Percentiles rank a stretch among this genome's conserved stretches.
Conservation (phyloP, 2,888 invertebrate genomes). For the Drosophila heteroneura region DNA sequence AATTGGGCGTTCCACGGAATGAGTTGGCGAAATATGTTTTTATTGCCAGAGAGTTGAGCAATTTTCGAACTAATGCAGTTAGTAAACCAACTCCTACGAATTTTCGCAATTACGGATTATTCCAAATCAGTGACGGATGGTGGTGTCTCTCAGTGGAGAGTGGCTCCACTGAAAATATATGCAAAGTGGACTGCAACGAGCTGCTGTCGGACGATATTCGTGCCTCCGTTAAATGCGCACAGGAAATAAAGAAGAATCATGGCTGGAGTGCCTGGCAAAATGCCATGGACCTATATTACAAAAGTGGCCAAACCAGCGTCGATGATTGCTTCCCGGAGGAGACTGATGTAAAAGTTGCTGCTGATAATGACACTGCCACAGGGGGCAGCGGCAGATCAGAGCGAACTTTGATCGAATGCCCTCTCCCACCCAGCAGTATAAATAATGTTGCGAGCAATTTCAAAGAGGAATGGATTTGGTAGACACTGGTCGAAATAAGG, state of each 20-base stretch:
- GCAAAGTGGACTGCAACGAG: neutral
- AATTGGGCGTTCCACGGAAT: neutral
- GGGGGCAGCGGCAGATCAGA: neutral
- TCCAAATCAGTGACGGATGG: slow-evolving; percentile 13
- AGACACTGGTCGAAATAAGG: no score
- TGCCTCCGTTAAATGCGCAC: slow-evolving; percentile 6
- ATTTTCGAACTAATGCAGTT: neutral
- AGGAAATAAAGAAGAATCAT: fast-evolving
- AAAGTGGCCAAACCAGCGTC: neutral
- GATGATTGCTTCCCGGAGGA: slow-evolving; percentile 15
- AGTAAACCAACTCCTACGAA: fast-evolving
- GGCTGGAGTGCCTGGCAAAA: neutral
- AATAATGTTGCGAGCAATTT: fast-evolving
- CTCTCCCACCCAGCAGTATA: no score
- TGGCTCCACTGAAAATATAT: fast-evolving
- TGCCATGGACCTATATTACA: fast-evolving
- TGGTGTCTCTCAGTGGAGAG: slow-evolving; percentile 16
- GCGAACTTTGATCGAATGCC: fast-evolving
- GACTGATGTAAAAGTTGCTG: neutral
- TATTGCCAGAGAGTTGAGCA: slow-evolving; percentile 6
- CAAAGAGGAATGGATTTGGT: neutral
- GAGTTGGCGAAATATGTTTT: slow-evolving; percentile 16
- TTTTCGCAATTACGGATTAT: slow-evolving; percentile 12
- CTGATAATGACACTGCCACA: neutral
- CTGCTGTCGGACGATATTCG: neutral